phyloP scores from a whole-genome alignment of 2,888 invertebrate species.

The Balanococcus diminutus region DNA sequence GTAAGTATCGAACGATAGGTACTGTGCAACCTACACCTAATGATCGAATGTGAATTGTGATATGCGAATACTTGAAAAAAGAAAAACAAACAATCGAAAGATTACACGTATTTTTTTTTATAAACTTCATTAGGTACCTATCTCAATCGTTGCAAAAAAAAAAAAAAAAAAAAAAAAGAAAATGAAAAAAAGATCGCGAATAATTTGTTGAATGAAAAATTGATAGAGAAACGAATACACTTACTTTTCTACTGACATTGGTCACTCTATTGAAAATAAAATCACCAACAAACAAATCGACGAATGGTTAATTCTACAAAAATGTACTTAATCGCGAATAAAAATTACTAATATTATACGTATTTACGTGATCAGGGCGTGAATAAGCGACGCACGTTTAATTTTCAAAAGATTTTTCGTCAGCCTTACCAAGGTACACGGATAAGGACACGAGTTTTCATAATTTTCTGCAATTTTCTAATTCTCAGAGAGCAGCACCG shows the following conservation, averaged over 20 bases:
- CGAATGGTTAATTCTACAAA: not conserved
- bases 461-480: conserved; percentile 36
- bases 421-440: not conserved
- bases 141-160: too few relatives aligned
- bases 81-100: too few relatives aligned
- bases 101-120: too few relatives aligned
- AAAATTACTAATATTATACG: not conserved
- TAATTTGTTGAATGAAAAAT: not conserved
- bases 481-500: conserved; percentile 36
- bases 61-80: too few relatives aligned
- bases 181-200: not conserved
- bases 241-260: conserved; percentile 51
- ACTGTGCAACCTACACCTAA: not conserved
- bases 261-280: not conserved
- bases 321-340: not conserved
- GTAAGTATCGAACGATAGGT: not conserved
- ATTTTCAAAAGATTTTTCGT: not conserved
- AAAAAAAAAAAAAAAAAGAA: not conserved
- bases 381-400: conserved; percentile 10
- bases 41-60: not conserved
- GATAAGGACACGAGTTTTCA: conserved; percentile 30
- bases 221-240: not conserved
- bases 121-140: too few relatives aligned
- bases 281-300: not conserved
- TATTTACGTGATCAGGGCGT: not conserved